A percentile compares a stretch with the other conserved stretches of the same genome.
Conservation (phyloP, 2,113 vertebrate species). For the Odontesthes bonariensis region DNA sequence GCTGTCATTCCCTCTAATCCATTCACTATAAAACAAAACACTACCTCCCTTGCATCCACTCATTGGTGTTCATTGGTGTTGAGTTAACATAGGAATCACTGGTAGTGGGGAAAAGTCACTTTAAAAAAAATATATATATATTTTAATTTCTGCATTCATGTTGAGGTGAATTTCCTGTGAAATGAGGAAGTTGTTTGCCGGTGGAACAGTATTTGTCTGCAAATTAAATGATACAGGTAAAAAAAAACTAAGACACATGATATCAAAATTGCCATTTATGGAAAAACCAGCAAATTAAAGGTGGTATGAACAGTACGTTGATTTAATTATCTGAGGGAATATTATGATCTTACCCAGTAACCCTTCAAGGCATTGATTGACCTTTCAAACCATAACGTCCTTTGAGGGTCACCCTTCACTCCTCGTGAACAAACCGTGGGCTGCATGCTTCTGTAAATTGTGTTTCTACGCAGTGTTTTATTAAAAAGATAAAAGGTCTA, state of each 20-base stretch:
- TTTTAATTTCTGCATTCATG: background rate
- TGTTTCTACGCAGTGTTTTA: too few relatives aligned
- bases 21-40: slow-evolving; percentile 37
- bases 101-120: too few relatives aligned
- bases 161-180: background rate
- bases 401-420: background rate
- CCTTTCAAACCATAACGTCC: background rate
- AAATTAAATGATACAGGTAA: background rate
- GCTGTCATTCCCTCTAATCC: slow-evolving; percentile 50
- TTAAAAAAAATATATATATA: too few relatives aligned
- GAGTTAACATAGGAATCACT: background rate
- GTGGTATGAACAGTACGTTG: background rate
- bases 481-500: too few relatives aligned
- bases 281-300: too few relatives aligned
- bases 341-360: background rate
- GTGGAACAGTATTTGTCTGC: too few relatives aligned
- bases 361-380: background rate
- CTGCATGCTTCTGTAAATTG: too few relatives aligned
- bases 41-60: slow-evolving; percentile 43
- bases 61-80: slow-evolving; percentile 57
- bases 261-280: too few relatives aligned
- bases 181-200: background rate
- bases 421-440: too few relatives aligned
- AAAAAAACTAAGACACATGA: background rate
- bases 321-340: background rate